Conservation (phyloP, 64 coral and sea anemone species). For the Montipora sp. region DNA sequence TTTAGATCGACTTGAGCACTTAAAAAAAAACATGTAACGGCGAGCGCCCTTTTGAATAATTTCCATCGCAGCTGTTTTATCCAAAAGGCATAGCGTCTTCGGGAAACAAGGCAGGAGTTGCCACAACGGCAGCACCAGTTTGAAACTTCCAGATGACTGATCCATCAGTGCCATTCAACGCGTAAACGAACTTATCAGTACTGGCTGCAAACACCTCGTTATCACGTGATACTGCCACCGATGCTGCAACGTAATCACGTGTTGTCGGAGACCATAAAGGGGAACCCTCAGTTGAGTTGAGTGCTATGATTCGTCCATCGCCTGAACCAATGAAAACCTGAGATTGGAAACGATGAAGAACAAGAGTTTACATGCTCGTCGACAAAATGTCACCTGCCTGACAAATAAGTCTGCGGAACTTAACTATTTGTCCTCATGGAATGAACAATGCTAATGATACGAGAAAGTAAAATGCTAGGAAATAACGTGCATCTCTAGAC, state of each 20-base stretch:
- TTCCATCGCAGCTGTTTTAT: not conserved
- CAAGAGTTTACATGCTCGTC: not conserved
- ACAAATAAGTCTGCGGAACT: too few species aligned
- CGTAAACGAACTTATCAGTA: conserved; percentile 77
- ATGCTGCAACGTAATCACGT: conserved; percentile 73
- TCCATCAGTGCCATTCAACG: conserved; percentile 76
- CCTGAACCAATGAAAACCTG: conserved; percentile 91
- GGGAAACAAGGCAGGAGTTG: conserved; percentile 67
- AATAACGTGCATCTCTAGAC: too few species aligned
- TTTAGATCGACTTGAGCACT: too few species aligned
- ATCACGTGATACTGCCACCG: conserved; percentile 65
- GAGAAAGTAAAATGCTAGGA: too few species aligned
- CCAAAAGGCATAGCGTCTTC: conserved; percentile 66
- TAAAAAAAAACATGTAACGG: not conserved
- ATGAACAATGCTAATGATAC: too few species aligned
- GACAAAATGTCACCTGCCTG: not conserved
- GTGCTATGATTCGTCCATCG: conserved; percentile 77
- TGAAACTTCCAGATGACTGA: conserved; percentile 81
- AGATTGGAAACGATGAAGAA: not conserved
- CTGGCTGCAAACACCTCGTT: conserved; percentile 80
- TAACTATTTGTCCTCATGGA: too few species aligned
- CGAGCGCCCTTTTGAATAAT: not conserved
- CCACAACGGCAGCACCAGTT: conserved; percentile 69
- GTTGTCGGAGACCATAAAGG: conserved; percentile 80
- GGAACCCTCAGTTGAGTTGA: conserved; percentile 66